Conservation (phyloP, 2,113 vertebrate genomes). For the Salvator merianae region DNA sequence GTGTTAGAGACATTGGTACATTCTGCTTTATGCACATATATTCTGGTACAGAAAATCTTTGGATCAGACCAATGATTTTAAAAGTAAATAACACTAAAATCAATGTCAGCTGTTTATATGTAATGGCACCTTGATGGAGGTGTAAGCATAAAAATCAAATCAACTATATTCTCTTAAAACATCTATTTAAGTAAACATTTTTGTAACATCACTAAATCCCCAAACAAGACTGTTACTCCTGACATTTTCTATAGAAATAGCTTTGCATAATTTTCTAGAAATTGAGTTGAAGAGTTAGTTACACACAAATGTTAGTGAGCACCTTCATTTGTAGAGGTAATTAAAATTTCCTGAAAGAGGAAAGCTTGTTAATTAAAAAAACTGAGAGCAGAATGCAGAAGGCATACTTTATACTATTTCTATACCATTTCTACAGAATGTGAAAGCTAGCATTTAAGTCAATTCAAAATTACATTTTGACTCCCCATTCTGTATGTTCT, state of each 20-base stretch:
- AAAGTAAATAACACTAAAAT: background rate
- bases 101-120: background rate
- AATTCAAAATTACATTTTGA: slow-evolving; percentile 8
- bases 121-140: background rate
- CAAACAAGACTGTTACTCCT: background rate
- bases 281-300: background rate
- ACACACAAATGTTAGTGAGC: background rate
- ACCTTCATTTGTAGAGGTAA: slow-evolving; percentile 18
- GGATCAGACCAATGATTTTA: background rate
- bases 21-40: background rate
- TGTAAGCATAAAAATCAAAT: background rate
- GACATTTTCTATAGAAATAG: background rate
- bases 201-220: rapidly evolving
- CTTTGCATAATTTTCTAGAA: slow-evolving; percentile 10
- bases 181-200: background rate
- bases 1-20: background rate
- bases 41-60: background rate
- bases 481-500: background rate
- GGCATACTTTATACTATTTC: background rate
- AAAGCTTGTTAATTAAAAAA: background rate
- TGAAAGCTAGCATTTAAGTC: slow-evolving; percentile 18
- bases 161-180: slow-evolving; percentile 19
- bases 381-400: slow-evolving; percentile 8
- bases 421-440: background rate
- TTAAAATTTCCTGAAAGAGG: background rate